Conservation (phyloP, 1,140 invertebrate species). For the Lepidotrigona ventralis region DNA sequence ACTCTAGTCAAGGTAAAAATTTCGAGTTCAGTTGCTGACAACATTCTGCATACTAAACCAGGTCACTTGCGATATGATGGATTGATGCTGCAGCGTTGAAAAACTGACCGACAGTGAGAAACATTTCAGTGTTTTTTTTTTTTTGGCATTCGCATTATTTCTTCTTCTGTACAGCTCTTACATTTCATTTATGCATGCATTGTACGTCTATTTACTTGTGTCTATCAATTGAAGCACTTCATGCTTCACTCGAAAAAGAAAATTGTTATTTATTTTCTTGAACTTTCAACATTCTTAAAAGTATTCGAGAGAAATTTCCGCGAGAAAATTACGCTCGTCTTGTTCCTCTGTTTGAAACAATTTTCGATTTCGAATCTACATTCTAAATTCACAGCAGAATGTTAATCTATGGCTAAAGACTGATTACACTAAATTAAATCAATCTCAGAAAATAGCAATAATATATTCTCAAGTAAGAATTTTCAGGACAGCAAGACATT, state of each 20-base stretch:
- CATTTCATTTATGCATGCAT: not conserved
- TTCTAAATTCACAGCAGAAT: no score
- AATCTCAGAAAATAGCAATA: no score
- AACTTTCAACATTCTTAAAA: no score
- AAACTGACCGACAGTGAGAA: conserved; percentile 14
- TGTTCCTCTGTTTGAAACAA: no score
- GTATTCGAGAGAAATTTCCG: no score
- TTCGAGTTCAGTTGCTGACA: conserved; percentile 3
- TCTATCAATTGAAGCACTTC: not conserved
- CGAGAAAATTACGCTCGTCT: no score
- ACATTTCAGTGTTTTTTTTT: not conserved
- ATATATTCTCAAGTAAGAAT: not conserved
- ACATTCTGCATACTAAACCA: conserved; percentile 12
- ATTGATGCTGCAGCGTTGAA: conserved; percentile 9
- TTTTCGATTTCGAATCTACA: no score
- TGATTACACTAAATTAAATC: no score
- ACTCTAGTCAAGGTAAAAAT: not conserved
- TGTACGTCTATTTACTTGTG: not conserved
- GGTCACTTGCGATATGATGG: conserved; percentile 20
- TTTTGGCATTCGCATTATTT: not conserved
- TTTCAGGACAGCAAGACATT: not conserved
- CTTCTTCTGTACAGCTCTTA: no score
- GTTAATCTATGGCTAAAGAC: no score
- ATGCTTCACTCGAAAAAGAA: not conserved
- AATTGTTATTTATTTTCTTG: no score